Percentiles rank a stretch among this genome's conserved stretches.
Evolutionary conservation across 2,797 vertebrate species (phyloP).

Genomic region (Xenops minutus): DNA sequence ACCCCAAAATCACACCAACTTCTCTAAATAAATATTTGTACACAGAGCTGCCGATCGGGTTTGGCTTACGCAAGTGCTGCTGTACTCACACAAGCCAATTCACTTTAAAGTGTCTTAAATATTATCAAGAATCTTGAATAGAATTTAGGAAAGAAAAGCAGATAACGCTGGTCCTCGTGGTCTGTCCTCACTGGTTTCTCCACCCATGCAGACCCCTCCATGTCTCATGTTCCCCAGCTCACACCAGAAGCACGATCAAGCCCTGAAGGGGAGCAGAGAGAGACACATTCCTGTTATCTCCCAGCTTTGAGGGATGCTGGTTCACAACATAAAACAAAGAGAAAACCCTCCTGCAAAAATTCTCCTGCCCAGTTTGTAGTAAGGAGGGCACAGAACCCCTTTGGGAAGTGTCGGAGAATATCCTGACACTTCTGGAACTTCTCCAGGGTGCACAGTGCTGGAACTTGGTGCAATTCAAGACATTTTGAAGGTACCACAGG

Average conservation of each 20-base stretch:
- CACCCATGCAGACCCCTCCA: neutral
- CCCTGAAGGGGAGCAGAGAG: constrained; percentile 2
- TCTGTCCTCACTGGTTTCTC: neutral
- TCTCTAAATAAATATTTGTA: constrained; percentile 2
- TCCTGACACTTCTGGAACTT: neutral
- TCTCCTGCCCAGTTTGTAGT: fast-evolving
- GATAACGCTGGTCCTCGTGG: neutral
- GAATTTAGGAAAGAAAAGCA: neutral
- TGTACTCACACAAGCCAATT: neutral
- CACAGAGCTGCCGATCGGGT: neutral
- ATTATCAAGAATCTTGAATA: neutral
- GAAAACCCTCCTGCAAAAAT: neutral
- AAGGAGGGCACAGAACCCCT: too few relatives aligned
- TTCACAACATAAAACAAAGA: neutral
- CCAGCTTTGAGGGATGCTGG: fast-evolving
- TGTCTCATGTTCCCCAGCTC: neutral
- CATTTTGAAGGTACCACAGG: neutral
- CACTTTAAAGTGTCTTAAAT: neutral
- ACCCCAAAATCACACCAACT: neutral
- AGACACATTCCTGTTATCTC: fast-evolving
- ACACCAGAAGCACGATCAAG: neutral
- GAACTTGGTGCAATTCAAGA: neutral
- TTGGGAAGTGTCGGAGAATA: neutral
- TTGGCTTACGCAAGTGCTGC: neutral
- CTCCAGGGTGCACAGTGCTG: neutral